Evolutionary conservation across 2,113 vertebrate species (phyloP), one percentile per base, ranked within the genome.

Genomic region (Climacteris rufus): DNA sequence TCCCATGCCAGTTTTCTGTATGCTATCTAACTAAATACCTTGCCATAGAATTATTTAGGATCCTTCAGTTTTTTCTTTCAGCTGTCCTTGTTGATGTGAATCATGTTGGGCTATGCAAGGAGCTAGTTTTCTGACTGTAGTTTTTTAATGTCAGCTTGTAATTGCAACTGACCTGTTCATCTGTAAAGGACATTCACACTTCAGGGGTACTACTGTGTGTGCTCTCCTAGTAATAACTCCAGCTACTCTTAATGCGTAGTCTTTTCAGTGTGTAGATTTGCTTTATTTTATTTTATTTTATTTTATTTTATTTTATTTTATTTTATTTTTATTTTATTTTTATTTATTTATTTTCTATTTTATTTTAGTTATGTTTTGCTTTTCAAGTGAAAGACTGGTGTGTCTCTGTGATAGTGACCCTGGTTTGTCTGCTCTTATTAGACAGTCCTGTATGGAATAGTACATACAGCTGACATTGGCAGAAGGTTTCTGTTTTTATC

Each of bases 121-220:
- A 59, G 49, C 8, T 57, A 6, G 22, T 86, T 89, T 89, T 75
- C 42, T 66, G 37, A 39, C 30, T 60, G 27, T 61, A 42, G 8
- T 50, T 85, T 85, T 63, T 31, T 66, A 76, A 10, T 52, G 12
- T 76, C 23, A 83, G 1, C 17, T 66, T 60, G 21, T 9, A 89
- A 37, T 80, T 83, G 47, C 23, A 76, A 2, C 22, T 45, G 39
- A 40, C 39, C 9, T 15, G 3, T 71, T 95, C 12, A 10, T 72
- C 21, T 77, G 35, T 25, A 42, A 54, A 37, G 30, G 35, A 39
- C 6, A 11, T 60, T 82, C 2, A 19, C 42, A 8, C 10, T 69
- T 33, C 2, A 7, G 44, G 22, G 27, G 4, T 70, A 25, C 28
- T 7, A 15, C 18, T 1, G 0, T 6, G 7, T 45, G 30, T 60